Evolutionary conservation across 92 coral and sea anemone genomes (phyloP).

Genomic region (Parazoanthus swiftii): DNA sequence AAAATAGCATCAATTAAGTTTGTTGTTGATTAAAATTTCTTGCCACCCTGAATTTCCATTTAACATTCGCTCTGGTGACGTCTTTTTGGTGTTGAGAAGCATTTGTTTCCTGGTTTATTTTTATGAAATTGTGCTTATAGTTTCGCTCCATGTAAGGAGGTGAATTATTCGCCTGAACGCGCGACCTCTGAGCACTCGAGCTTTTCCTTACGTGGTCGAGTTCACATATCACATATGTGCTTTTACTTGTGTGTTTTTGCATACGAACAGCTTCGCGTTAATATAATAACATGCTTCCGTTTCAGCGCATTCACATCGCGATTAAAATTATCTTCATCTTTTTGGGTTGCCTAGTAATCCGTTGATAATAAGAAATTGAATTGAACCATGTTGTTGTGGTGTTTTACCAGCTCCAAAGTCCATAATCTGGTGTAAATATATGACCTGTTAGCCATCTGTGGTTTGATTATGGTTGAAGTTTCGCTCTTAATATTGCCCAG

Average conservation of each 20-base stretch:
- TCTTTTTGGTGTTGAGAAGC: neutral
- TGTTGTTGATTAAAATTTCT: constrained; percentile 38
- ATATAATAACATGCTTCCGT: constrained; percentile 41
- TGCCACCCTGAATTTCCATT: constrained; percentile 20
- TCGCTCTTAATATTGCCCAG: neutral
- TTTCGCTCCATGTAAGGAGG: constrained; percentile 17
- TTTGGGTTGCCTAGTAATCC: constrained; percentile 10
- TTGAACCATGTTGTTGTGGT: neutral
- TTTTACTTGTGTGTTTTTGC: constrained; percentile 23
- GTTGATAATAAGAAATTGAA: neutral
- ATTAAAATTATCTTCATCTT: constrained; percentile 4
- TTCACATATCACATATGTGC: neutral
- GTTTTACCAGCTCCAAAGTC: constrained; percentile 29
- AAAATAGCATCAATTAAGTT: constrained; percentile 35
- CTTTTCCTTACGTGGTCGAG: neutral
- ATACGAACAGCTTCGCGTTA: constrained; percentile 11
- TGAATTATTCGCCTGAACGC: constrained; percentile 9
- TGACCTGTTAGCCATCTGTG: neutral
- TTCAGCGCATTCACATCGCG: constrained; percentile 4
- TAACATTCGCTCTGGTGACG: neutral
- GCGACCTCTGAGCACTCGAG: neutral
- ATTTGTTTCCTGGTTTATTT: constrained; percentile 12
- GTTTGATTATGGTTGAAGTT: constrained; percentile 1
- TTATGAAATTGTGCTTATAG: neutral
- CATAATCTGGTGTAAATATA: constrained; percentile 1